phyloP scores from a whole-genome alignment of 2,113 vertebrate genomes.

The Tichodroma muraria region DNA sequence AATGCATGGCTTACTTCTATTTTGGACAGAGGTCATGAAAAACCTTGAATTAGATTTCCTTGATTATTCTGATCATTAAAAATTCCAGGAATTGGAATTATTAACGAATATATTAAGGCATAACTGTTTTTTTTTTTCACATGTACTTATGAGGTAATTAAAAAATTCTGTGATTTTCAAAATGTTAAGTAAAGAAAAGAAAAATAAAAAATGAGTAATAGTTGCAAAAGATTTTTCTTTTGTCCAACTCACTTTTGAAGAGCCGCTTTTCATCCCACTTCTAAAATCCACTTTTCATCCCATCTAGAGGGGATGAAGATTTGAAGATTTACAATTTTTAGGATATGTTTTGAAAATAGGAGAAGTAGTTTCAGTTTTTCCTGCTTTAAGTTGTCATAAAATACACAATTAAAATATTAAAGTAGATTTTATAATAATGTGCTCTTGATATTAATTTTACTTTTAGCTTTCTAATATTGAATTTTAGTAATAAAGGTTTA shows the following conservation, averaged over 20 bases:
- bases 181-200: neutral
- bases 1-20: neutral
- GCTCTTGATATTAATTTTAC: neutral
- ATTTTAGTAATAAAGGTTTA: neutral
- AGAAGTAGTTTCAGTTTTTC: neutral
- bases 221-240: neutral
- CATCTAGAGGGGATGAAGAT: neutral
- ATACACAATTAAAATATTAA: neutral
- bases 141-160: accelerated
- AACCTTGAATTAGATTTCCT: neutral
- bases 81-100: neutral
- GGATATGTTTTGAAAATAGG: neutral
- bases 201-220: neutral
- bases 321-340: neutral
- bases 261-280: neutral
- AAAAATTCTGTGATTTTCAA: neutral
- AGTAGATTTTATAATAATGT: neutral
- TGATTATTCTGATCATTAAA: neutral
- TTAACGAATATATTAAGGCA: neutral
- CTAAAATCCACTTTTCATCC: neutral
- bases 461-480: neutral
- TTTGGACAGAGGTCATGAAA: neutral
- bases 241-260: neutral
- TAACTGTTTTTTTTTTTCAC: neutral
- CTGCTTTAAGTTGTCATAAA: neutral